Evolutionary conservation across 2,797 vertebrate genomes (phyloP).

Genomic region (Rhinatrema bivittatum): DNA sequence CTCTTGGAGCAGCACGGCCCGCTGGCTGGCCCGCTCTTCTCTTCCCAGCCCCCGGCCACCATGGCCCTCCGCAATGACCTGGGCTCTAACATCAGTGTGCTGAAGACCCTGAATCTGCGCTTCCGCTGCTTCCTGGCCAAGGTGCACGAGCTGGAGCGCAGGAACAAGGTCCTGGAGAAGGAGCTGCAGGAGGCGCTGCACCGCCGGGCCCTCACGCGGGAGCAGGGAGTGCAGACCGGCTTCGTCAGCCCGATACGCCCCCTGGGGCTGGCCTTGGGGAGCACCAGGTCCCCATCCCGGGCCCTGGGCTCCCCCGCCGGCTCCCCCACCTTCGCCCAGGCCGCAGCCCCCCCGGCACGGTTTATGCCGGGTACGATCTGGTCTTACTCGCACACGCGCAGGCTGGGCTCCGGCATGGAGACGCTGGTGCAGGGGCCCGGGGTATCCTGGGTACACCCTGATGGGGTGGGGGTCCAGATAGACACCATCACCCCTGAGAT

Average conservation of each 20-base stretch:
- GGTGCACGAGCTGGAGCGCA: constrained; percentile 88
- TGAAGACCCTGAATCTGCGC: constrained; percentile 89
- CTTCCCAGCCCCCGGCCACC: constrained; percentile 52
- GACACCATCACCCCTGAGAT: constrained; percentile 95
- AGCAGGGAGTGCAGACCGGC: constrained; percentile 82
- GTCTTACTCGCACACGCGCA: constrained; percentile 84
- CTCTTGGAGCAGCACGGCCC: constrained; percentile 42
- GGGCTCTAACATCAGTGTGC: constrained; percentile 92
- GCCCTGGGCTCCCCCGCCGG: constrained; percentile 57
- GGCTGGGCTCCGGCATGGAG: constrained; percentile 68
- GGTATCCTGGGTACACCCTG: constrained; percentile 86
- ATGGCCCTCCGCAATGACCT: constrained; percentile 91
- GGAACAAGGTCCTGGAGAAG: constrained; percentile 90
- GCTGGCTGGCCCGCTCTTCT: constrained; percentile 42
- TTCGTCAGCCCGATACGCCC: constrained; percentile 65
- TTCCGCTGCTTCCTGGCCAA: constrained; percentile 94
- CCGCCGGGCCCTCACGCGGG: constrained; percentile 43
- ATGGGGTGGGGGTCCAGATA: constrained; percentile 93
- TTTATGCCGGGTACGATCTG: constrained; percentile 88
- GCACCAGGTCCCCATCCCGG: constrained; percentile 33
- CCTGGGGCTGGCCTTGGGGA: constrained; percentile 50
- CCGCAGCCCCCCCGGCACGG: constrained; percentile 47
- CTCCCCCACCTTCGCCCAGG: constrained; percentile 33
- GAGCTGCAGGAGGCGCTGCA: constrained; percentile 87
- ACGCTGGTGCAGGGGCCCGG: constrained; percentile 76